A percentile compares a stretch with the other conserved stretches of the same genome.
phyloP scores from a whole-genome alignment of 2,113 vertebrate species.

The Boleophthalmus pectinirostris region DNA sequence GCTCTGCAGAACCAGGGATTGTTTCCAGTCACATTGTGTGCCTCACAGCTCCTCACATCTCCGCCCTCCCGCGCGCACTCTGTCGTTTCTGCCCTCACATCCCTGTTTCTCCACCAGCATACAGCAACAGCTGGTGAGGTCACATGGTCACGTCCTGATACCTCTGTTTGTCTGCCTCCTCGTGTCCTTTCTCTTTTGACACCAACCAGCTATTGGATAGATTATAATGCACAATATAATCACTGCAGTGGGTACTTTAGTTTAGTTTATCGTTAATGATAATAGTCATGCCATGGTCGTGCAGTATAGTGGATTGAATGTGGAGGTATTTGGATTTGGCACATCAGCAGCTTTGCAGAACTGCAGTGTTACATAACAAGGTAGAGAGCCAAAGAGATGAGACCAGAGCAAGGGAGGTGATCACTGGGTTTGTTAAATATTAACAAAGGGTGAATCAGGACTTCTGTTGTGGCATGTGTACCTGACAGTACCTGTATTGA shows the following conservation, averaged over 20 bases:
- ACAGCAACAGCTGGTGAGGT: constrained; percentile 74
- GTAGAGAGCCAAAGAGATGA: constrained; percentile 7
- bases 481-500: constrained; percentile 10
- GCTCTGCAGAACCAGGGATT: constrained; percentile 61
- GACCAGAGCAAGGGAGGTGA: constrained; percentile 4
- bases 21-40: constrained; percentile 67
- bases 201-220: neutral
- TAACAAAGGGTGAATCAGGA: constrained; percentile 17
- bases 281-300: constrained; percentile 29
- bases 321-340: constrained; percentile 62
- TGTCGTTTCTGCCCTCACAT: constrained; percentile 33
- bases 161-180: constrained; percentile 41
- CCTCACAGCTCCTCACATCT: constrained; percentile 24
- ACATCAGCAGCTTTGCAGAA: constrained; percentile 75
- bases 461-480: constrained; percentile 4
- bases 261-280: constrained; percentile 11
- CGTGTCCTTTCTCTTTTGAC: constrained; percentile 24
- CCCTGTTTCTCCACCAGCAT: constrained; percentile 55
- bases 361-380: constrained; percentile 75
- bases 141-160: constrained; percentile 61
- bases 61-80: constrained; percentile 40
- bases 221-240: neutral
- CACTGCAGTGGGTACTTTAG: neutral
- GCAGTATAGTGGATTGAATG: constrained; percentile 32
- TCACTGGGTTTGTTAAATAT: constrained; percentile 13